These are phyloP conservation scores for Balanococcus diminutus DNA, from an alignment of 2,888 invertebrate species.

Conservation along the genomic window DNA sequence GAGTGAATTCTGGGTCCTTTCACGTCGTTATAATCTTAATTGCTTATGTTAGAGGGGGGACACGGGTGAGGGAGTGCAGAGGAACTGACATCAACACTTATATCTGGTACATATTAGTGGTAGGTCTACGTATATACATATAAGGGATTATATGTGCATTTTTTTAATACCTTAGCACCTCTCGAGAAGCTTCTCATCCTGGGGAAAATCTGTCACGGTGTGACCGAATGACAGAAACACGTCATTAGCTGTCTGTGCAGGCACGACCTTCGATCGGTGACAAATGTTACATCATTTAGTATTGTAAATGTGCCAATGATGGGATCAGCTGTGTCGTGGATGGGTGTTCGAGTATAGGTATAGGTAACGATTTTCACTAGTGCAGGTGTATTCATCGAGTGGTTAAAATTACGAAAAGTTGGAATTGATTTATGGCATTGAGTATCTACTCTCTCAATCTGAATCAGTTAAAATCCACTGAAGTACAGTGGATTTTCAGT, in stretches of 20 bases:
- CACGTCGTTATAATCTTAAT: neutral
- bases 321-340: neutral
- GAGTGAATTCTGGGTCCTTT: neutral
- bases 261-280: slow-evolving; percentile 8
- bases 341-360: neutral
- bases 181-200: neutral
- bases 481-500: no score
- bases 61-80: neutral
- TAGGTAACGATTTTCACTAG: neutral
- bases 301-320: neutral
- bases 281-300: neutral
- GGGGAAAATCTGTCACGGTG: slow-evolving; percentile 9
- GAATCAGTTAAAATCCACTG: no score
- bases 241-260: neutral
- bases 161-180: neutral
- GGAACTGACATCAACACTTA: no score
- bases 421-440: no score
- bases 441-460: no score
- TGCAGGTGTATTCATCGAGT: neutral
- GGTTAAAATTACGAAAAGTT: neutral
- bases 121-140: no score
- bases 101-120: no score
- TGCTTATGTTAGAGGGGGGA: neutral
- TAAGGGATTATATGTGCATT: no score
- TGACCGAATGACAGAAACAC: neutral